Conservation (phyloP, 2,888 invertebrate genomes). For the Pimpla rufipes region DNA sequence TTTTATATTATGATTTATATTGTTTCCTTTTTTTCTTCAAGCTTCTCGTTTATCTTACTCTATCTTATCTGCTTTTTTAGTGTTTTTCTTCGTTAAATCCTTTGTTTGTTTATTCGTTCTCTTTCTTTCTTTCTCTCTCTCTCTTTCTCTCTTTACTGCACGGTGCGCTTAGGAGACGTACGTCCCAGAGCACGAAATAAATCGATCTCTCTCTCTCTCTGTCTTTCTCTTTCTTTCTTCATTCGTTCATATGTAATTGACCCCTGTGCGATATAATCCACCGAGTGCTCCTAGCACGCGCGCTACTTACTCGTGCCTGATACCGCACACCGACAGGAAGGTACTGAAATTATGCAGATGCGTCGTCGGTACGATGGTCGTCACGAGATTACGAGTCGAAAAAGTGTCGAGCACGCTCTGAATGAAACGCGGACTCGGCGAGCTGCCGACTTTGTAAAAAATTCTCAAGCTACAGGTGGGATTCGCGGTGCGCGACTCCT, state of each 20-base stretch:
- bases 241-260: constrained; percentile 58
- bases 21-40: constrained; percentile 25
- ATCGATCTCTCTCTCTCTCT: too few species aligned
- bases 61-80: constrained; percentile 38
- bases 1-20: constrained; percentile 41
- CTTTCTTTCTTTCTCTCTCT: constrained; percentile 10
- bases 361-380: constrained; percentile 92
- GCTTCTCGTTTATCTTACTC: constrained; percentile 26
- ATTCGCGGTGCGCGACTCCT: constrained; percentile 85
- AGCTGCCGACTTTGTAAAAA: constrained; percentile 90
- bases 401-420: constrained; percentile 82
- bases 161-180: too few species aligned
- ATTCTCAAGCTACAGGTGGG: constrained; percentile 92
- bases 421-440: constrained; percentile 85
- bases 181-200: too few species aligned
- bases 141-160: constrained; percentile 17
- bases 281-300: constrained; percentile 18
- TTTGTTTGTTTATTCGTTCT: constrained; percentile 26
- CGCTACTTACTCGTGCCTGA: constrained; percentile 87
- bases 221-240: constrained; percentile 11
- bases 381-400: constrained; percentile 86
- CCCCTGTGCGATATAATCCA: constrained; percentile 57
- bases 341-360: constrained; percentile 93
- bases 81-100: constrained; percentile 17
- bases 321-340: constrained; percentile 93